These are phyloP conservation scores for Exephanes ischioxanthus DNA, from an alignment of 2,888 invertebrate species.

Conservation along the genomic window DNA sequence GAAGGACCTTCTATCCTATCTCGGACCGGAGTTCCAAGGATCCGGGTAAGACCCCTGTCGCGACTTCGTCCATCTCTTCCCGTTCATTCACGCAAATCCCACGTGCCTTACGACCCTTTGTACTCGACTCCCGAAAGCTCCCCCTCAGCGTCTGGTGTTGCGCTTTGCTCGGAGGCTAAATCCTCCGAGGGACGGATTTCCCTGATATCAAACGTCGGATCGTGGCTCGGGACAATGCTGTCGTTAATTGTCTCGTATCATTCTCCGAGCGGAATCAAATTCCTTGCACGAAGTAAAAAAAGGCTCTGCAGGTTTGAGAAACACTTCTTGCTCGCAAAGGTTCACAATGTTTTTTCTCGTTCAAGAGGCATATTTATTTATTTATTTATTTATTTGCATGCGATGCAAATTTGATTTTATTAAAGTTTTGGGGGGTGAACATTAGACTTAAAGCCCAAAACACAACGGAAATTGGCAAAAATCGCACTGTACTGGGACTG, in stretches of 20 bases:
- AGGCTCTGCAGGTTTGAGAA: no score
- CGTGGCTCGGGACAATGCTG: background rate
- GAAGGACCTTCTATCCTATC: conserved; percentile 91
- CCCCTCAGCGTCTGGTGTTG: background rate
- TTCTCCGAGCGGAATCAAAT: background rate
- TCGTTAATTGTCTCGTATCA: background rate
- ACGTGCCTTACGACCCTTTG: background rate
- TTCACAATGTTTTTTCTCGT: background rate
- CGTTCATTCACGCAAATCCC: conserved; percentile 35
- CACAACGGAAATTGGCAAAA: no score
- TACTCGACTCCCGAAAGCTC: background rate
- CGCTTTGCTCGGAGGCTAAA: background rate
- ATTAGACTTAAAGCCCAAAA: no score
- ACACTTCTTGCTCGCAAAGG: no score
- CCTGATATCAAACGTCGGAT: background rate
- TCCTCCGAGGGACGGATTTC: background rate
- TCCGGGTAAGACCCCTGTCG: conserved; percentile 78
- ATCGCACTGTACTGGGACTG: no score
- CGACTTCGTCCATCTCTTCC: background rate
- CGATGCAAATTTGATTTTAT: no score
- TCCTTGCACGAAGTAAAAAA: background rate
- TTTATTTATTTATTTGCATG: background rate
- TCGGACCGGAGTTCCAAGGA: conserved; percentile 85
- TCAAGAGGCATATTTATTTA: background rate
- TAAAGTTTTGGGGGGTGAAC: no score